These are phyloP conservation scores for Ashinkailepas kermadecensis DNA, from an alignment of 2,888 invertebrate genomes.

Conservation along the genomic window DNA sequence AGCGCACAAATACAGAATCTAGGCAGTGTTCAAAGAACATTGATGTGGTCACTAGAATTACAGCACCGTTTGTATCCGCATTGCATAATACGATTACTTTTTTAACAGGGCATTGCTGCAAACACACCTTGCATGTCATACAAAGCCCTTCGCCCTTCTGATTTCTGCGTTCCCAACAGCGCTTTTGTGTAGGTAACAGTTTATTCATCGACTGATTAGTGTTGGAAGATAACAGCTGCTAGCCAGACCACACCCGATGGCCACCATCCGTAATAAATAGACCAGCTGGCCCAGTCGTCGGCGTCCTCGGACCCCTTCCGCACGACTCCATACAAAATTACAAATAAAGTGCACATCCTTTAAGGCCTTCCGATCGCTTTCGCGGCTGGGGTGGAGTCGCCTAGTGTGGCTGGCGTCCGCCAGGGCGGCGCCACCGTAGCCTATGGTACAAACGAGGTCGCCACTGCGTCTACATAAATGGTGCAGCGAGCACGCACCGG, in stretches of 20 bases:
- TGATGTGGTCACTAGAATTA: too few relatives aligned
- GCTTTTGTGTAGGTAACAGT: not conserved
- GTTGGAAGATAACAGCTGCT: conserved; percentile 20
- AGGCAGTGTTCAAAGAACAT: too few relatives aligned
- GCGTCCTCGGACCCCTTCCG: not conserved
- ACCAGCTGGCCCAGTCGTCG: not conserved
- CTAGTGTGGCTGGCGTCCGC: not conserved
- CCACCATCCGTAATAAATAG: not conserved
- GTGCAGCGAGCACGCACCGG: not conserved
- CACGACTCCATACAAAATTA: conserved; percentile 18
- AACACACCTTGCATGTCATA: too few relatives aligned
- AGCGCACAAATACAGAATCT: too few relatives aligned
- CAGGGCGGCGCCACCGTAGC: not conserved
- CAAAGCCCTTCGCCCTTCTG: too few relatives aligned
- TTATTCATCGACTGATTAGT: conserved; percentile 18
- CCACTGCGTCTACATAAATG: not conserved
- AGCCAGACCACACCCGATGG: not conserved
- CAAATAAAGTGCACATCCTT: conserved; percentile 15
- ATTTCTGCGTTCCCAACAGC: too few relatives aligned
- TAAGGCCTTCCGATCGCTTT: conserved; percentile 3
- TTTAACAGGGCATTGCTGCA: too few relatives aligned
- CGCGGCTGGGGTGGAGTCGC: not conserved
- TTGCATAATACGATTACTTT: too few relatives aligned
- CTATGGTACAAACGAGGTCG: conserved; percentile 3
- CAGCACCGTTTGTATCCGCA: too few relatives aligned